Base-by-base conservation (phyloP, 2,888 invertebrate genomes). In the Drosophila nr. perissopoda region DNA sequence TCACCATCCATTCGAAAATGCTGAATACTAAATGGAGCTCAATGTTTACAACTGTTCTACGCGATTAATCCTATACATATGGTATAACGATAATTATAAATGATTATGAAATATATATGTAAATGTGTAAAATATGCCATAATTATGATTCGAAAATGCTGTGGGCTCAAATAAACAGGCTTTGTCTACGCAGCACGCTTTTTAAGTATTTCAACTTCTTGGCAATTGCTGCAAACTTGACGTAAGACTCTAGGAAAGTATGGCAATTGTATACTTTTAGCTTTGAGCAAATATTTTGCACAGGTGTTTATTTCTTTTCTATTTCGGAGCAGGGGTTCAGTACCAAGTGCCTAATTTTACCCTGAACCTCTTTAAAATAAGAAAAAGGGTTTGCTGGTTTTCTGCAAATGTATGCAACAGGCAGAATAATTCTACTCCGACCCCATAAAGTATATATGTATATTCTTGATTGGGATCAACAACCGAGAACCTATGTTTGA, bases 1-100 rank as follows among this genome's bases (percentile, higher is more conserved):
- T 61, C 82, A 94, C 78, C 95, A 95, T 93, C 95, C 95, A 0
- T 95, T 95, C 67, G 94, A 94, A 79, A 94, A 95, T 27, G 95
- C 94, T 67, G 95, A 95, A 65, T 95, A 92, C 83, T 95, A 94
- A 93, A 60, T n/a, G 48, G 29, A 27, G 36, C 46, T 8, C 2
- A 11, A 7, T 33, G 25, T 4, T 29, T 7, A 8, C 18, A 36
- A 49, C 18, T 61, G 33, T 58, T 73, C 13, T 8, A 42, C 36
- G 38, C 11, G 4, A 18, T 51, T 38, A 64, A 59, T 38, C 52
- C 21, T 18, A 42, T 33, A 48, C 29, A 42, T 27, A 51, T 69
- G 40, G 27, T 57, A 57, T 58, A 51, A 54, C 48, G 49, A 49
- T 60, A 69, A 58, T 66, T n/a, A 58, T 57, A 72, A 51, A 46